Evolutionary conservation across 2,797 vertebrate species (phyloP), one percentile per base, ranked within the genome.

Genomic region (Nyctalus aviator): DNA sequence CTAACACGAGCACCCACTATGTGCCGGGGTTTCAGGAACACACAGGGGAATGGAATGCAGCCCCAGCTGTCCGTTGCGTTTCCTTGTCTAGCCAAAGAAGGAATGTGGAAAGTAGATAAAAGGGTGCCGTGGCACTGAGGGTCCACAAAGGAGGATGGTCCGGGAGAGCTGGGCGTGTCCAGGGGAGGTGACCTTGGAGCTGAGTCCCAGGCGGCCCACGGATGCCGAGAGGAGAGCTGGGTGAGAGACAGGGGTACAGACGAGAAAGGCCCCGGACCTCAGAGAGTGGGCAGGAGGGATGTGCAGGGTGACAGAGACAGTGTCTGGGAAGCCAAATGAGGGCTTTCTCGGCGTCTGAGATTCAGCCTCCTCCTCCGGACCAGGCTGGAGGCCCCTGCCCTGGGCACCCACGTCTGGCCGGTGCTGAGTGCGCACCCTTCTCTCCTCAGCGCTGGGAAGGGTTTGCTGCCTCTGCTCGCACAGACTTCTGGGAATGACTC

Each of bases 401-500:
- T 20, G 8, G 41, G 41, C 73, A 48, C 83, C 69, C 64, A 12
- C 1, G 0, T 53, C 73, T 82, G n/a, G 46, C 84, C 5, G 1
- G 20, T 41, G 37, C 53, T 50, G 27, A 55, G 71, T 23, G 2
- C 48, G 62, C 25, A 11, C 62, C 20, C 64, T 8, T 5, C 17
- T 32, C 73, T 66, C 14, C 64, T 50, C 71, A n/a, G 30, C 21
- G 10, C 12, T 11, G 14, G 75, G 20, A 35, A 15, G 46, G 59
- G 44, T 64, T 83, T 81, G 72, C 68, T 79, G 68, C 35, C 4
- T 86, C 44, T 50, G 92, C 17, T 68, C 0, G 0, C 55, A 23
- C 20, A 46, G 85, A n/a, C 81, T 94, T 62, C 84, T 2, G 7
- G 81, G 48, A 73, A 83, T 95, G 94, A 86, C 76, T 83, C 84